A percentile compares a stretch with the other conserved stretches of the same genome.
These are phyloP conservation scores for Chelmon rostratus DNA, from an alignment of 2,797 vertebrate genomes.

Conservation along the genomic window DNA sequence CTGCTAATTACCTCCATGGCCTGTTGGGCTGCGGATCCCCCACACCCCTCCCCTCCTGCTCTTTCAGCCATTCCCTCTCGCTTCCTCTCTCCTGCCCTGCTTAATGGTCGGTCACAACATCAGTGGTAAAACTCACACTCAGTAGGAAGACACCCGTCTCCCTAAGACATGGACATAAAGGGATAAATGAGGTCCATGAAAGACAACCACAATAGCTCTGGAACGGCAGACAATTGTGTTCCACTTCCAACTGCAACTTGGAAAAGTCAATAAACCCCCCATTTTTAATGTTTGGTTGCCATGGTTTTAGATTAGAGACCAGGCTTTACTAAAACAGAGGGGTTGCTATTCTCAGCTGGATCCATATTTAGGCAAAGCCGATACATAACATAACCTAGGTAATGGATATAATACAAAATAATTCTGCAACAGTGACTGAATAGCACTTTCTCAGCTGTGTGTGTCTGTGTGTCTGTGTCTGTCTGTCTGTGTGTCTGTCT, in stretches of 20 bases:
- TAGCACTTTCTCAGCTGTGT: slow-evolving; percentile 4
- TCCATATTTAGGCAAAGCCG: slow-evolving; percentile 24
- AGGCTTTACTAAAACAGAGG: slow-evolving; percentile 31
- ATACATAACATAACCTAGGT: slow-evolving; percentile 21
- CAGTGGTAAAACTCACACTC: slow-evolving; percentile 73
- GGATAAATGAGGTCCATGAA: slow-evolving; percentile 46
- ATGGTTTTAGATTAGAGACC: slow-evolving; percentile 52
- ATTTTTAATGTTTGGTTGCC: slow-evolving; percentile 37
- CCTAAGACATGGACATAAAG: slow-evolving; percentile 23
- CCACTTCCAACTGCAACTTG: slow-evolving; percentile 12
- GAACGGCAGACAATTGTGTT: slow-evolving; percentile 19
- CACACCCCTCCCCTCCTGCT: slow-evolving; percentile 22
- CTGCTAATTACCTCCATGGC: slow-evolving; percentile 78
- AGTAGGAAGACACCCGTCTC: slow-evolving; percentile 38
- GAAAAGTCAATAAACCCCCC: slow-evolving; percentile 35
- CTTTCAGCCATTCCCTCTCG: slow-evolving; percentile 28
- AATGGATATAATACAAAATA: slow-evolving; percentile 20
- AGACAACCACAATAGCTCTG: slow-evolving; percentile 5
- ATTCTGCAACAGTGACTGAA: neutral
- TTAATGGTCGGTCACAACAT: slow-evolving; percentile 69
- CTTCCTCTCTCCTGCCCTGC: slow-evolving; percentile 40
- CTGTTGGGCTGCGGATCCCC: slow-evolving; percentile 56
- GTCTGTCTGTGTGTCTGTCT: slow-evolving; percentile 5
- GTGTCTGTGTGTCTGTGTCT: neutral
- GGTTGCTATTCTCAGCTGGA: slow-evolving; percentile 34